These are phyloP conservation scores for Sussaba pulchella DNA, from an alignment of 2,888 invertebrate genomes.

Conservation along the genomic window DNA sequence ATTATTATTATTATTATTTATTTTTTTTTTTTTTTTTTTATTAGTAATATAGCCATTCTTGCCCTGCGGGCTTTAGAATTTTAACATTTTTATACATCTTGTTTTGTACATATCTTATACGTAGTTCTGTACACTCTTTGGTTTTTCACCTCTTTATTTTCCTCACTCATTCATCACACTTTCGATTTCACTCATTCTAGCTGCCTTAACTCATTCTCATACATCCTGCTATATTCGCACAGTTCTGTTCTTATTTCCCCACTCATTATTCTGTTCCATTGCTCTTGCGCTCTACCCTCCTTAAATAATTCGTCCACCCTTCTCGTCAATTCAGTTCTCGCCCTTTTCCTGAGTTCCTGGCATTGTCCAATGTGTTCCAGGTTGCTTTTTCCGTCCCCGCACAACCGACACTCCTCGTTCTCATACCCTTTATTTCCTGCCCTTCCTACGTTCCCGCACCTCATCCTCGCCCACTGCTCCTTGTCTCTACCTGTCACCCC, in stretches of 20 bases:
- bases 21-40: slow-evolving; percentile 46
- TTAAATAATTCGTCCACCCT: not conserved
- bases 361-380: slow-evolving; percentile 9
- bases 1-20: too few species aligned
- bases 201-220: not conserved
- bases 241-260: not conserved
- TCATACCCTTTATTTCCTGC: slow-evolving; percentile 23
- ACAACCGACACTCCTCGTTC: slow-evolving; percentile 14
- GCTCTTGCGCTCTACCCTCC: not conserved
- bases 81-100: not conserved
- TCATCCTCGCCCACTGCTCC: too few species aligned
- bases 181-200: not conserved
- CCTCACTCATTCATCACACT: not conserved
- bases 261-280: not conserved
- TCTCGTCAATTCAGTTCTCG: not conserved
- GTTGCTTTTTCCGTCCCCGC: not conserved
- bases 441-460: slow-evolving; percentile 6
- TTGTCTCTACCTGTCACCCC: slow-evolving; percentile 8
- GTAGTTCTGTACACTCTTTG: not conserved
- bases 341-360: too few species aligned
- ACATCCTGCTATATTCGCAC: not conserved
- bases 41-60: too few species aligned
- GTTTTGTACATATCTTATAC: too few species aligned
- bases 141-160: not conserved
- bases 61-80: not conserved